phyloP scores from a whole-genome alignment of 2,797 vertebrate species.

The Sus cebifrons region DNA sequence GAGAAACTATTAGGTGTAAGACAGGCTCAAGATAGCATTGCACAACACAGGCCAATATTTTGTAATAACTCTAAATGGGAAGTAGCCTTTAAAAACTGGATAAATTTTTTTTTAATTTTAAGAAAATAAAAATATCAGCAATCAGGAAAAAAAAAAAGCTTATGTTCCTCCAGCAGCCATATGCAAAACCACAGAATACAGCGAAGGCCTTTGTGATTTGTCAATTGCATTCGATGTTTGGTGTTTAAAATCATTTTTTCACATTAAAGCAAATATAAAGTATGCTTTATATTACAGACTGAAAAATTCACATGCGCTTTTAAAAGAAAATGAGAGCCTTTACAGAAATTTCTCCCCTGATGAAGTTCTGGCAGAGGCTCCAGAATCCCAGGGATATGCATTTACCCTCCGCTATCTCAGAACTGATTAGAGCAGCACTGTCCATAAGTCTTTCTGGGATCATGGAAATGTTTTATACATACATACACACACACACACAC shows the following conservation, averaged over 20 bases:
- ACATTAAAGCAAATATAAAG: neutral
- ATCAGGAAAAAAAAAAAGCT: neutral
- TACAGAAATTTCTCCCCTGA: constrained; percentile 12
- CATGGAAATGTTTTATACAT: neutral
- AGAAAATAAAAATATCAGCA: neutral
- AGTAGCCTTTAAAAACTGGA: neutral
- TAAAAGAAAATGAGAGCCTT: constrained; percentile 37
- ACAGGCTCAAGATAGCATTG: neutral
- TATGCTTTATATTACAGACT: neutral
- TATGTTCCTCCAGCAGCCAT: neutral
- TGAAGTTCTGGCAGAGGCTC: neutral
- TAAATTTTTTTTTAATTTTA: neutral
- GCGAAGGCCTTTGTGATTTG: neutral
- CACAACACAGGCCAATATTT: neutral
- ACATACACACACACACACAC: neutral
- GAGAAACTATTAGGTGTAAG: neutral
- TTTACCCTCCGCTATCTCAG: neutral
- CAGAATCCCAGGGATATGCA: neutral
- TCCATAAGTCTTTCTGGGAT: neutral
- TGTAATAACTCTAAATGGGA: neutral
- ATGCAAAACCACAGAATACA: neutral
- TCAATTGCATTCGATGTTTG: neutral
- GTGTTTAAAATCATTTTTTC: neutral
- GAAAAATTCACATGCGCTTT: neutral
- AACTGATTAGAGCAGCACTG: neutral